Evolutionary conservation across 2,888 invertebrate species (phyloP).

Genomic region (Pterostichus madidus): DNA sequence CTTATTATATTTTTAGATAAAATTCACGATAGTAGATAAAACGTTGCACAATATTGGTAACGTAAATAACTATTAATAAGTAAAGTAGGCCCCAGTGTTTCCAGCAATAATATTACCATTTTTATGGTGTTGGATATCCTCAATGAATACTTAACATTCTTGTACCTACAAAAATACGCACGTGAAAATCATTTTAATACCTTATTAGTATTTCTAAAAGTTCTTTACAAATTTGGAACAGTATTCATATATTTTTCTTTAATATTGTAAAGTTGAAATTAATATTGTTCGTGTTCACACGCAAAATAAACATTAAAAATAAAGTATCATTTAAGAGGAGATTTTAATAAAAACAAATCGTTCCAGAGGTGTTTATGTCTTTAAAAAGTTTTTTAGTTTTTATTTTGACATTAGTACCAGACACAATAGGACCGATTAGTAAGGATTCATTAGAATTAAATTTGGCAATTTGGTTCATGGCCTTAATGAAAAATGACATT

Average conservation of each 20-base stretch:
- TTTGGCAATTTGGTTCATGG: slow-evolving; percentile 9
- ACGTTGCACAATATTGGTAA: too few relatives aligned
- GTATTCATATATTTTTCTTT: too few relatives aligned
- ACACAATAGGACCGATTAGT: too few relatives aligned
- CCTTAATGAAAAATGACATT: slow-evolving; percentile 16
- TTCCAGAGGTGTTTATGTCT: too few relatives aligned
- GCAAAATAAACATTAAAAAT: neutral
- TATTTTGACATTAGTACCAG: neutral
- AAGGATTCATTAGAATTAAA: too few relatives aligned
- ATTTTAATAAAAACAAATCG: too few relatives aligned
- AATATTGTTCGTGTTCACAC: too few relatives aligned
- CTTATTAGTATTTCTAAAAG: neutral
- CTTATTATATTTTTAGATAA: too few relatives aligned
- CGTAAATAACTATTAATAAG: neutral
- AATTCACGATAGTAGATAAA: too few relatives aligned
- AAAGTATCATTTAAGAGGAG: neutral
- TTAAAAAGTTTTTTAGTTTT: neutral
- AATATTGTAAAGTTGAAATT: too few relatives aligned
- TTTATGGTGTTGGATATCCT: neutral
- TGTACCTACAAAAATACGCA: slow-evolving; percentile 1
- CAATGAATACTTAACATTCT: slow-evolving; percentile 17
- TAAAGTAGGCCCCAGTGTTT: slow-evolving; percentile 7
- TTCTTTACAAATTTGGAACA: too few relatives aligned
- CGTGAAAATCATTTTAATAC: neutral
- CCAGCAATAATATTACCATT: slow-evolving; percentile 23